Evolutionary conservation across 1,140 invertebrate species (phyloP).

Genomic region (Brachionus sp.): DNA sequence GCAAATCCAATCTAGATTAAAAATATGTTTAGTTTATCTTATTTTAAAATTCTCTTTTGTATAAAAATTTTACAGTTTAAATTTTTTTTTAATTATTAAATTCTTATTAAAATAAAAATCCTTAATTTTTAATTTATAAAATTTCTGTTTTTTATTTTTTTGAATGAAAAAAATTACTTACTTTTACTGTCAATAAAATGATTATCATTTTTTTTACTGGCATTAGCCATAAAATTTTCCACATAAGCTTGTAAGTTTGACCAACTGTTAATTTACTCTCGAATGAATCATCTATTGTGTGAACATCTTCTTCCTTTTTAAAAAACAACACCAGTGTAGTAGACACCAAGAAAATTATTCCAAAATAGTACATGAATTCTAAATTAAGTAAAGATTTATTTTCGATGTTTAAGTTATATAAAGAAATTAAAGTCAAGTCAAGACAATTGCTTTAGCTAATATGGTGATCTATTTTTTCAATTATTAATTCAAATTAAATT

Average conservation of each 20-base stretch:
- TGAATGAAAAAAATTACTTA: conserved; percentile 56
- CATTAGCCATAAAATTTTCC: conserved; percentile 62
- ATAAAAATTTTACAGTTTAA: too few relatives aligned
- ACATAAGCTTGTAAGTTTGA: conserved; percentile 33
- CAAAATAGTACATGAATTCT: conserved; percentile 44
- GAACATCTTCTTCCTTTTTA: conserved; percentile 72
- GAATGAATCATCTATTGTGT: not conserved
- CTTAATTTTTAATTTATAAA: too few relatives aligned
- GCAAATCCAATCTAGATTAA: conserved; percentile 81
- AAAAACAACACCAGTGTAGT: conserved; percentile 84
- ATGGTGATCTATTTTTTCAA: too few relatives aligned
- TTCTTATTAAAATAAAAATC: too few relatives aligned
- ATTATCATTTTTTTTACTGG: conserved; percentile 71
- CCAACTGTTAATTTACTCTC: conserved; percentile 4
- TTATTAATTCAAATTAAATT: too few relatives aligned
- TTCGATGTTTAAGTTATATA: not conserved
- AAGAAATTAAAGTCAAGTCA: not conserved
- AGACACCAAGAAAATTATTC: conserved; percentile 76
- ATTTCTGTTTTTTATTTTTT: too few relatives aligned
- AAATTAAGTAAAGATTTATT: not conserved
- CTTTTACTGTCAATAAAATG: conserved; percentile 85
- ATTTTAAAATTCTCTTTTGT: not conserved
- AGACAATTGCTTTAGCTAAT: too few relatives aligned
- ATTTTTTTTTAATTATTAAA: too few relatives aligned
- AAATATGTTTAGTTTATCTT: conserved; percentile 52